Evolutionary conservation across 2,113 vertebrate species (phyloP).

Genomic region (Crypturellus undulatus): DNA sequence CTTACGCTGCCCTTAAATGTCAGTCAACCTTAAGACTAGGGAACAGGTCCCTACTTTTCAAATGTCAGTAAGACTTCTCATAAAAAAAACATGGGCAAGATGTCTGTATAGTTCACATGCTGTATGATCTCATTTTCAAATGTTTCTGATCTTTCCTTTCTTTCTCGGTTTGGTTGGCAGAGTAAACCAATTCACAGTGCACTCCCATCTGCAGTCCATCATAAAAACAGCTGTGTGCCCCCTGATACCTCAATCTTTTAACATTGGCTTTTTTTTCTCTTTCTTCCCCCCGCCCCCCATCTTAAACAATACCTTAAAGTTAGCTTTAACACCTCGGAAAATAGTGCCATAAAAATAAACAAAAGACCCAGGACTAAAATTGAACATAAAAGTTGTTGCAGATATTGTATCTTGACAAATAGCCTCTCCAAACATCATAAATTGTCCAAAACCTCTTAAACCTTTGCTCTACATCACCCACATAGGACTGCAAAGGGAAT

Average conservation of each 20-base stretch:
- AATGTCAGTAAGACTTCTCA: slow-evolving; percentile 84
- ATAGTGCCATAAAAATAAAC: slow-evolving; percentile 74
- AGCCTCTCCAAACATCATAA: slow-evolving; percentile 76
- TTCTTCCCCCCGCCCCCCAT: not conserved
- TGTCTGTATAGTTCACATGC: slow-evolving; percentile 73
- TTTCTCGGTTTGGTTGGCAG: slow-evolving; percentile 56
- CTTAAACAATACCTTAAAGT: slow-evolving; percentile 61
- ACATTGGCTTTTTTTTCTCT: not conserved
- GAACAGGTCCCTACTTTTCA: slow-evolving; percentile 77
- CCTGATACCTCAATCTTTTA: slow-evolving; percentile 1
- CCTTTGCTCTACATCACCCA: slow-evolving; percentile 80
- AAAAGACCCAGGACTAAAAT: slow-evolving; percentile 72
- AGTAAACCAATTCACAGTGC: slow-evolving; percentile 56
- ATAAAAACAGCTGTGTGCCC: slow-evolving; percentile 24
- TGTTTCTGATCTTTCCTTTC: slow-evolving; percentile 77
- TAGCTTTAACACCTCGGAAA: slow-evolving; percentile 64
- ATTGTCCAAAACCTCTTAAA: slow-evolving; percentile 82
- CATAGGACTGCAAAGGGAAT: slow-evolving; percentile 71
- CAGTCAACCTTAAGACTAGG: slow-evolving; percentile 77
- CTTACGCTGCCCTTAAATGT: slow-evolving; percentile 78
- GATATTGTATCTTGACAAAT: slow-evolving; percentile 84
- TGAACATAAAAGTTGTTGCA: slow-evolving; percentile 78
- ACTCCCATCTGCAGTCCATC: slow-evolving; percentile 23
- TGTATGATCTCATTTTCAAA: slow-evolving; percentile 82
- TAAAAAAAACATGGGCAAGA: slow-evolving; percentile 77